Percentiles rank a stretch among this genome's conserved stretches.
Evolutionary conservation across 2,797 vertebrate genomes (phyloP).

Genomic region (Phaenicophaeus curvirostris): DNA sequence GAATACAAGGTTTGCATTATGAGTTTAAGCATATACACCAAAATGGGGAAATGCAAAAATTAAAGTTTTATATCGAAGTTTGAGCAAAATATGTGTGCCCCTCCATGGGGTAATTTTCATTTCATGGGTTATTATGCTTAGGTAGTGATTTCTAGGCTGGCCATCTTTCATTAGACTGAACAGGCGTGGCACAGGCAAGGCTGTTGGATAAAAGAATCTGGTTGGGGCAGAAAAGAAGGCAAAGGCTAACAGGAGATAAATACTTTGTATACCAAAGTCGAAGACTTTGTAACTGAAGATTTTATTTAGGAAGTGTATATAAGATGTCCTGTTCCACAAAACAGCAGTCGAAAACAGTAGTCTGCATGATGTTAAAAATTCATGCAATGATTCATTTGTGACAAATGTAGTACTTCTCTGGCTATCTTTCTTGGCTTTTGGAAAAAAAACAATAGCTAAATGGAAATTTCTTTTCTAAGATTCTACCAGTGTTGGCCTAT

Average conservation of each 20-base stretch:
- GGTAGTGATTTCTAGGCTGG: not conserved
- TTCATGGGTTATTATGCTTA: not conserved
- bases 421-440: not conserved
- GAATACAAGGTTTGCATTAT: conserved; percentile 15
- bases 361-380: not conserved
- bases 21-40: not conserved
- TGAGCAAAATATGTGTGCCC: not conserved
- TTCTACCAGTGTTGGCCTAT: not conserved
- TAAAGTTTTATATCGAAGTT: not conserved
- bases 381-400: not conserved
- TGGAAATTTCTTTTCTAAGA: not conserved
- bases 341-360: not conserved
- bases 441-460: not conserved
- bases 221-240: not conserved
- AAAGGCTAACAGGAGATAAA: not conserved
- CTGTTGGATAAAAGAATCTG: not conserved
- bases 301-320: not conserved
- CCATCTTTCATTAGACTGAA: not conserved
- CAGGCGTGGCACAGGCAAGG: not conserved
- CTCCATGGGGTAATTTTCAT: not conserved
- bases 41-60: not conserved
- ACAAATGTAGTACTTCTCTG: not conserved
- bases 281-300: not conserved
- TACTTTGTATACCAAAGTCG: not conserved
- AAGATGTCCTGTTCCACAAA: not conserved